Evolutionary conservation across 2,113 vertebrate species (phyloP).

Genomic region (Patagioenas fasciata): DNA sequence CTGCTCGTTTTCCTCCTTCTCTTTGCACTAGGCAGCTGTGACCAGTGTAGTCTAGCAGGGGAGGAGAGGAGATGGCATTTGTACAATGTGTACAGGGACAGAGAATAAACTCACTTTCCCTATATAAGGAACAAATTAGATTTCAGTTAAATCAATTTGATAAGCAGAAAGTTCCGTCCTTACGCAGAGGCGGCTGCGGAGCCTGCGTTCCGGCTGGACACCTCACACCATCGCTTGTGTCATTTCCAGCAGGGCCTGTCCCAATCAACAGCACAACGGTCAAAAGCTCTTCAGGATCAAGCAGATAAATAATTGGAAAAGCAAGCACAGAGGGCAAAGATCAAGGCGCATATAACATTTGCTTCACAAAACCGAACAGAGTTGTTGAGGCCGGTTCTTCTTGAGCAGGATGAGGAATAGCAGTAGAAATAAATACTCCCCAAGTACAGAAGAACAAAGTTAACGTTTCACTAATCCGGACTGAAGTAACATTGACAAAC

Average conservation of each 20-base stretch:
- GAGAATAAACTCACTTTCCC: not conserved
- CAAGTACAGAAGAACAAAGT: conserved; percentile 26
- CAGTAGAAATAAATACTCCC: conserved; percentile 33
- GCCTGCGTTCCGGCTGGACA: not conserved
- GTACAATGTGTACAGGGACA: not conserved
- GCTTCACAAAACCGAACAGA: not conserved
- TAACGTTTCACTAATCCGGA: not conserved
- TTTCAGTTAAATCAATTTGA: not conserved
- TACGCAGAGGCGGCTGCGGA: not conserved
- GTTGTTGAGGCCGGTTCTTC: not conserved
- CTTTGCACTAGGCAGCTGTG: not conserved
- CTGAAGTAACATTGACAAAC: conserved; percentile 38
- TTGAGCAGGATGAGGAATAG: conserved; percentile 26
- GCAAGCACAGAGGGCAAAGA: not conserved
- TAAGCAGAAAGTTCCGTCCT: not conserved
- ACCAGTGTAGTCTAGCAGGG: conserved; percentile 2
- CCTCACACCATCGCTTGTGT: not conserved
- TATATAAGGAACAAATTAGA: not conserved
- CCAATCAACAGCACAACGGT: not conserved
- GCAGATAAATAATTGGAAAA: conserved; percentile 5
- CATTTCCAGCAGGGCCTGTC: not conserved
- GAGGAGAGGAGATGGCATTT: not conserved
- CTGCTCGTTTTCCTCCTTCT: not conserved
- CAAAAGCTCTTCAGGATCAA: not conserved
- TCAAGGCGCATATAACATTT: not conserved